Evolutionary conservation across 2,797 vertebrate species (phyloP).

Genomic region (Pristis pectinata): DNA sequence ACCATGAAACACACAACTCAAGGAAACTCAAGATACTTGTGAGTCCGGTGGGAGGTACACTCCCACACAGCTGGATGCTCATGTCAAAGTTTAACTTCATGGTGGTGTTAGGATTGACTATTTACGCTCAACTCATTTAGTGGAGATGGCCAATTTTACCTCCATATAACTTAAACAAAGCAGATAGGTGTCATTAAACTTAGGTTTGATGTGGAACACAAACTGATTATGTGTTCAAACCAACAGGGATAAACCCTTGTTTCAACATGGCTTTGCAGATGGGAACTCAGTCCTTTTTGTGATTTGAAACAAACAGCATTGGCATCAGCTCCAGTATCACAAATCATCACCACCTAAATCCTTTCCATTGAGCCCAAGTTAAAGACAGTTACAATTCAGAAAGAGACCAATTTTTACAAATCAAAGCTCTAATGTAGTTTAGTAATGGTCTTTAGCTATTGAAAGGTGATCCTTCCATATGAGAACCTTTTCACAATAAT

Average conservation of each 20-base stretch:
- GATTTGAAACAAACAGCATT: not conserved
- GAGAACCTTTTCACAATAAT: constrained; percentile 2
- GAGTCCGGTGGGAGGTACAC: not conserved
- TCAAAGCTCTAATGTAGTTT: constrained; percentile 16
- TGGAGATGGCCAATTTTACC: not conserved
- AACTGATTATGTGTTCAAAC: too few relatives aligned
- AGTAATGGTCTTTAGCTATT: not conserved
- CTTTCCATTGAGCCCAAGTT: not conserved
- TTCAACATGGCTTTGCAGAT: not conserved
- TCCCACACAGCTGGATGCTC: not conserved
- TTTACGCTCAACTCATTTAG: not conserved
- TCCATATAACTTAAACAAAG: not conserved
- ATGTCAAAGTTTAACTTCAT: not conserved
- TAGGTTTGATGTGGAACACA: not conserved
- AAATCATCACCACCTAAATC: not conserved
- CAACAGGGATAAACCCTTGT: not conserved
- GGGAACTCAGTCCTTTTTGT: not conserved
- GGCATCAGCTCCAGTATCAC: not conserved
- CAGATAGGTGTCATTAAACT: not conserved
- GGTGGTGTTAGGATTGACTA: not conserved
- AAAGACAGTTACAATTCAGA: not conserved
- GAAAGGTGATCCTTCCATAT: not conserved
- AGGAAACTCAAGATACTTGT: not conserved
- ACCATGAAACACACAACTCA: not conserved
- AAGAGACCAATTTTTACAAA: not conserved